These are phyloP conservation scores for Asbolus verrucosus DNA, from an alignment of 1,140 invertebrate species.

Conservation along the genomic window DNA sequence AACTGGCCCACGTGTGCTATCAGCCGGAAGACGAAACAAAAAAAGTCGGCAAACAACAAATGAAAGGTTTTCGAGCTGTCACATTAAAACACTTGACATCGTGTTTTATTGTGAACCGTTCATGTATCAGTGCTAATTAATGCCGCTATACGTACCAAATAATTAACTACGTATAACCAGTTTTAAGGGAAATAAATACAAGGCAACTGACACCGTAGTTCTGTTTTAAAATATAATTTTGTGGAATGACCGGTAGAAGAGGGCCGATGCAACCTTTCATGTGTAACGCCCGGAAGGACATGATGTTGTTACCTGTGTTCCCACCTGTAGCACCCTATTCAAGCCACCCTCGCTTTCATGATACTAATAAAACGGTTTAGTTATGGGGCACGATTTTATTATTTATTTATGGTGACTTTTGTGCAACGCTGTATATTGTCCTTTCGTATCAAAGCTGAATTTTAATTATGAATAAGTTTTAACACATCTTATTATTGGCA, in stretches of 20 bases:
- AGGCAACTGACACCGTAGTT: constrained; percentile 31
- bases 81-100: constrained; percentile 6
- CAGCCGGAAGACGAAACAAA: constrained; percentile 11
- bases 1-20: constrained; percentile 12
- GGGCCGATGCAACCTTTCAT: constrained; percentile 43
- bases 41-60: not conserved
- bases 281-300: constrained; percentile 43
- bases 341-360: constrained; percentile 42
- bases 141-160: constrained; percentile 41
- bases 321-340: constrained; percentile 42
- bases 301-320: constrained; percentile 44
- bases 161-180: constrained; percentile 36
- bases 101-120: constrained; percentile 11
- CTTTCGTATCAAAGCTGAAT: constrained; percentile 35
- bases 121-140: constrained; percentile 30
- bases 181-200: constrained; percentile 31
- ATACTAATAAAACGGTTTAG: constrained; percentile 40
- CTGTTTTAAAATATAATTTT: constrained; percentile 39
- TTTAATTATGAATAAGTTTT: constrained; percentile 2
- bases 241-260: constrained; percentile 39
- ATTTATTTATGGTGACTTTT: constrained; percentile 19
- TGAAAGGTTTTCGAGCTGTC: not conserved
- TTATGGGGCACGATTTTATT: constrained; percentile 22
- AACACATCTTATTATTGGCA: constrained; percentile 1
- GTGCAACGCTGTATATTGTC: constrained; percentile 1